Conservation (phyloP, 1,140 invertebrate species). For the Luehdorfia chinensis region DNA sequence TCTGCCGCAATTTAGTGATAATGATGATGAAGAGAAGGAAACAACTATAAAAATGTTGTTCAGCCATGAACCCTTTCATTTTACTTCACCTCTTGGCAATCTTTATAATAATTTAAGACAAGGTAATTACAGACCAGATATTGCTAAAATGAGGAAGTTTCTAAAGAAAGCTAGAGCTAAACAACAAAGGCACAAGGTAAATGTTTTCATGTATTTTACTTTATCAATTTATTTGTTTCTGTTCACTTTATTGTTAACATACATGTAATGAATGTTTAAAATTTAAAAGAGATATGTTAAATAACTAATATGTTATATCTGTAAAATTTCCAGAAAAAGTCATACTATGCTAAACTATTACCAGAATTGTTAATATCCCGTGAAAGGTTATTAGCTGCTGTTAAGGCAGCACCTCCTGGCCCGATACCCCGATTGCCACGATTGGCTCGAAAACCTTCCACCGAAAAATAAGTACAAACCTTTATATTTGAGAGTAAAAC, state of each 20-base stretch:
- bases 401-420: constrained; percentile 55
- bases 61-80: constrained; percentile 82
- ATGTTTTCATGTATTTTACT: constrained; percentile 12
- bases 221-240: not conserved
- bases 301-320: constrained; percentile 2
- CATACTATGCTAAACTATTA: constrained; percentile 68
- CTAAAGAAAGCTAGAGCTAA: constrained; percentile 62
- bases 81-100: constrained; percentile 82
- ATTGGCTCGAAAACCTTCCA: constrained; percentile 49
- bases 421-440: constrained; percentile 43
- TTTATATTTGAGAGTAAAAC: constrained; percentile 54
- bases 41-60: constrained; percentile 82
- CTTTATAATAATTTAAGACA: constrained; percentile 83
- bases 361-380: constrained; percentile 64
- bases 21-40: constrained; percentile 82
- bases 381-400: constrained; percentile 56
- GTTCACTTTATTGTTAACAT: too few relatives aligned
- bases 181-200: constrained; percentile 68
- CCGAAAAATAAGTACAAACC: constrained; percentile 58
- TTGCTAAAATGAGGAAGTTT: constrained; percentile 78
- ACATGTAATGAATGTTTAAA: not conserved
- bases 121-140: constrained; percentile 82
- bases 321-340: constrained; percentile 48
- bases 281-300: not conserved
- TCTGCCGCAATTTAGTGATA: constrained; percentile 82